A percentile compares a stretch with the other conserved stretches of the same genome.
Evolutionary conservation across 2,888 invertebrate species (phyloP).

Genomic region (Carterocephalus palaemon): DNA sequence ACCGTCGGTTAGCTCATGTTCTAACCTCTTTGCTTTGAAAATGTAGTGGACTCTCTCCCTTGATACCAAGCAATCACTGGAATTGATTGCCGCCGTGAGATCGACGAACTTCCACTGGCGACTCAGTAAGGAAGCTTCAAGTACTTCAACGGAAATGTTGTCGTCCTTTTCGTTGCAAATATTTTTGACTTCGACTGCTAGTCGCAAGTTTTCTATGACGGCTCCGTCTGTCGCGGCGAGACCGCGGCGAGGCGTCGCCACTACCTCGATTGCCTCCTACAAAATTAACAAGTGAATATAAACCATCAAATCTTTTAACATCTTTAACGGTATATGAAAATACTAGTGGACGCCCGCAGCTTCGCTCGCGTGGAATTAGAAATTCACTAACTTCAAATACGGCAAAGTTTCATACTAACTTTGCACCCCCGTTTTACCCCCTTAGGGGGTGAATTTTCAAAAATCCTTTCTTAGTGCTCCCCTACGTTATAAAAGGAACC

Average conservation of each 20-base stretch:
- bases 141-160: constrained; percentile 75
- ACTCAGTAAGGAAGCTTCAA: constrained; percentile 59
- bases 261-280: constrained; percentile 78
- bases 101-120: constrained; percentile 79
- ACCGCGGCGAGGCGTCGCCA: constrained; percentile 75
- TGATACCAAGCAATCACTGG: constrained; percentile 45
- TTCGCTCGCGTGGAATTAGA: no score
- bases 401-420: no score
- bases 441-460: no score
- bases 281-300: no score
- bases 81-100: constrained; percentile 50
- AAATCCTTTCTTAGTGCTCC: no score
- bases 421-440: no score
- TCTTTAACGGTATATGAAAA: no score
- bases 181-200: constrained; percentile 85
- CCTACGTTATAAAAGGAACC: no score
- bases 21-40: constrained; percentile 54
- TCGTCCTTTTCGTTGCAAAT: constrained; percentile 81
- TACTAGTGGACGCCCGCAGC: no score
- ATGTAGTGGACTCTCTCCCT: constrained; percentile 66
- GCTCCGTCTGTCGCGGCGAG: constrained; percentile 54
- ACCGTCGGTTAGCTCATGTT: constrained; percentile 41
- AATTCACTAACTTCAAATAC: no score
- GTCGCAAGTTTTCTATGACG: constrained; percentile 78
- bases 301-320: no score